Base-by-base conservation (phyloP, 2,888 invertebrate genomes). In the Deilephila elpenor region DNA sequence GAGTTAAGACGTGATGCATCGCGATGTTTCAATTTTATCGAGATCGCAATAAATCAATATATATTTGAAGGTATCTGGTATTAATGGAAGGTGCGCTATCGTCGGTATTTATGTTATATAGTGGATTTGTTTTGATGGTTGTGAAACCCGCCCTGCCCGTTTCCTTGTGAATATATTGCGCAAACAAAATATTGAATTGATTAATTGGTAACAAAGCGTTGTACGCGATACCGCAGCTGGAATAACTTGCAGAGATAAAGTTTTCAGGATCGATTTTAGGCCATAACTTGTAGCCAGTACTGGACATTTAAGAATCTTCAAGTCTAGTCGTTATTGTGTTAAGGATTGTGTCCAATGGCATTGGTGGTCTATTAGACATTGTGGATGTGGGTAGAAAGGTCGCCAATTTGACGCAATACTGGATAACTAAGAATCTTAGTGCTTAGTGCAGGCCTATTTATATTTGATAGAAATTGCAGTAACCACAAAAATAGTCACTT, bases 11-110 rank as follows among this genome's bases (percentile, higher is more conserved):
- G 19, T 5, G 32, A 34, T 61, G 61, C 19, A 56, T 56, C 56
- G n/a, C 34, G 44, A 25, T 1, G 25, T 51, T 44, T 20, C 25
- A 25, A 20, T 25, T 20, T 20, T 67, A 51, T 67, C 25, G 67
- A 67, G 67, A 51, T 67, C 25, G 67, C 67, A 25, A 67, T 67
- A 67, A 67, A 67, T 67, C 67, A 67, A 67, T 62, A 44, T 51
- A 67, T 67, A 67, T 67, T 67, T 51, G 67, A 67, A 67, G 3
- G 67, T 67, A 25, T 67, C 67, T 67, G 67, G 67, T 44, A 56
- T 56, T 56, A 51, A 67, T 67, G 51, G 67, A 67, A 67, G 67
- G 67, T 67, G 20, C 62, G 34, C 56, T 56, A 60, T 60, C 29
- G 60, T 29, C 20, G 67, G 67, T 25, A 51, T 67, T 51, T 67